Percentiles rank a stretch among this genome's conserved stretches.
Evolutionary conservation across 2,113 vertebrate genomes (phyloP).

Genomic region (Phalacrocorax pelagicus): DNA sequence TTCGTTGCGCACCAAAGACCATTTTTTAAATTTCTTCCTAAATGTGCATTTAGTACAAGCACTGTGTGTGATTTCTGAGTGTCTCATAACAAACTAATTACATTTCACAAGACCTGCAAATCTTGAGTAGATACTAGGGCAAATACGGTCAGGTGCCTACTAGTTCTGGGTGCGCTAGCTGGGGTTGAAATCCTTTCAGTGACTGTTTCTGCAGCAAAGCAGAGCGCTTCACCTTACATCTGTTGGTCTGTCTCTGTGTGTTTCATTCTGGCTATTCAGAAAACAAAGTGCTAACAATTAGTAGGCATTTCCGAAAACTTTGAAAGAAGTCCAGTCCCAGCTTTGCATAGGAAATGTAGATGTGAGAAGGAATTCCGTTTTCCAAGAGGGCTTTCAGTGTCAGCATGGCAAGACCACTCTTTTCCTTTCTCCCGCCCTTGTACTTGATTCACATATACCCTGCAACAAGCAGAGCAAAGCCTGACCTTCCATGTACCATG

Average conservation of each 20-base stretch:
- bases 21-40: background rate
- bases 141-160: accelerated
- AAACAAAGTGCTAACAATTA: background rate
- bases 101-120: background rate
- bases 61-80: background rate
- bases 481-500: background rate
- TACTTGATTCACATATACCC: background rate
- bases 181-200: background rate
- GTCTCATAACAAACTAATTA: background rate
- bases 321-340: background rate
- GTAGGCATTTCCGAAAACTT: background rate
- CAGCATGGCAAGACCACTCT: background rate
- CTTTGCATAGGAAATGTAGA: background rate
- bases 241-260: background rate
- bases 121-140: background rate
- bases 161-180: background rate
- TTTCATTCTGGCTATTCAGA: background rate
- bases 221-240: background rate
- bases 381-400: background rate
- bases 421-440: background rate
- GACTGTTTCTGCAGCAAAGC: background rate
- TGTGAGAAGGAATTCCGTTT: background rate
- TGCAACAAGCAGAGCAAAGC: background rate
- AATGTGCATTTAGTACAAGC: background rate
- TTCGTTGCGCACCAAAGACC: accelerated